These are phyloP conservation scores for Eptatretus burgeri DNA, from an alignment of 2,113 vertebrate species.

Conservation along the genomic window DNA sequence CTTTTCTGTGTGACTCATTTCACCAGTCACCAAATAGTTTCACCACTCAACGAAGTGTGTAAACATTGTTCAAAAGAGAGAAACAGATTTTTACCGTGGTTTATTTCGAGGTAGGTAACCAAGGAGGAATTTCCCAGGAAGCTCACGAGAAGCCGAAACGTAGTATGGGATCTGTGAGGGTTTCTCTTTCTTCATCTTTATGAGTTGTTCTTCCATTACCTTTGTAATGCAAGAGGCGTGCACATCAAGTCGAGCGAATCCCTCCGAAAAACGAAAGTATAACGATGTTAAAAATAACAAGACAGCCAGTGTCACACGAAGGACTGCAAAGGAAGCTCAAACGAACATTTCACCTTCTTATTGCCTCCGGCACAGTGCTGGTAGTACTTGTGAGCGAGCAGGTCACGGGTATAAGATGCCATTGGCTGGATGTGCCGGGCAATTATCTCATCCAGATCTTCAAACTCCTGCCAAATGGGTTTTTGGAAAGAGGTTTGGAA, in stretches of 20 bases:
- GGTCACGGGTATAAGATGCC: constrained; percentile 78
- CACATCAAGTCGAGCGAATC: too few relatives aligned
- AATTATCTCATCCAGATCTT: constrained; percentile 91
- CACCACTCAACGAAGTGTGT: too few relatives aligned
- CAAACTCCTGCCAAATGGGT: constrained; percentile 40
- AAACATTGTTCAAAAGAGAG: too few relatives aligned
- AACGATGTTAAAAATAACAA: too few relatives aligned
- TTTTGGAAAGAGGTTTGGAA: too few relatives aligned
- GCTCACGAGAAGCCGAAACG: constrained; percentile 64
- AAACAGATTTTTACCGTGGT: constrained; percentile 31
- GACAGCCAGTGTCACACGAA: too few relatives aligned
- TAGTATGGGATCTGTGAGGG: constrained; percentile 91
- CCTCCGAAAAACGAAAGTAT: too few relatives aligned
- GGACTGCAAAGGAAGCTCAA: too few relatives aligned
- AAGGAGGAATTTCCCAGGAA: constrained; percentile 80
- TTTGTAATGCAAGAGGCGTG: too few relatives aligned
- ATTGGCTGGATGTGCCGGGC: constrained; percentile 88
- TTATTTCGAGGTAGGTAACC: constrained; percentile 89
- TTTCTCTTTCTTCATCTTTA: constrained; percentile 63
- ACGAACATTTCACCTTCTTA: constrained; percentile 30
- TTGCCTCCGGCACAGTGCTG: constrained; percentile 54
- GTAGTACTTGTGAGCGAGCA: constrained; percentile 79
- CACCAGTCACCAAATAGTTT: too few relatives aligned
- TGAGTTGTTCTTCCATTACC: too few relatives aligned
- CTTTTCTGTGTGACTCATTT: too few relatives aligned